Evolutionary conservation across 2,797 vertebrate genomes (phyloP), one percentile per base, ranked within the genome.

Genomic region (Callimico goeldii): DNA sequence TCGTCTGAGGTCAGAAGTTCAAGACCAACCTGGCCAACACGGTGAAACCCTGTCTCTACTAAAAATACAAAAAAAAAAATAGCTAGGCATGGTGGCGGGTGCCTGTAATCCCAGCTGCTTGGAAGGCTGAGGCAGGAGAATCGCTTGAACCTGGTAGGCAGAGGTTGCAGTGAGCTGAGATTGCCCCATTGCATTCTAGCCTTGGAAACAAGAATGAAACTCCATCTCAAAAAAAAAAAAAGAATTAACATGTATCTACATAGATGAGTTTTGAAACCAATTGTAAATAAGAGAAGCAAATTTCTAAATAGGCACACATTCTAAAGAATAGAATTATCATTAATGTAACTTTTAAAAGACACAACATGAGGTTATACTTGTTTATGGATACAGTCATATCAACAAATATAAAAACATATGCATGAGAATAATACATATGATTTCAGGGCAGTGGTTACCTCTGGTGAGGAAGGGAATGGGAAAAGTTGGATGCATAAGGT

Each of bases 261-360:
- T 4, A 88, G 15, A 4, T 64, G 88, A 84, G 22, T 85, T 94
- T 94, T 48, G 84, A 91, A 89, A 55, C 36, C 77, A 93, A 87
- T 0, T 86, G 19, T 64, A n/a, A 91, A 85, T 79, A 86, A 95
- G 19, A 80, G 84, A 88, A 77, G 26, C 39, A 93, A 82, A 92
- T 77, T 73, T 94, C 41, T 80, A 77, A 92, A 72, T 3, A 81
- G 41, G 30, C 5, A 85, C 28, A 88, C 70, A 77, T 64, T 81
- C 36, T 92, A 92, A 81, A 90, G 7, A 72, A 55, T 12, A n/a
- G 81, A 20, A 57, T 52, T 24, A 87, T 72, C 30, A 88, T 1
- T 94, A 5, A 64, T 61, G 7, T n/a, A 85, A 85, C 55, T 76
- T 94, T 84, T 94, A 19, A 48, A 95, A 81, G 43, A 95, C 10